Percentiles rank a stretch among this genome's conserved stretches.
Evolutionary conservation across 2,797 vertebrate species (phyloP).

Genomic region (Anguilla marmorata): DNA sequence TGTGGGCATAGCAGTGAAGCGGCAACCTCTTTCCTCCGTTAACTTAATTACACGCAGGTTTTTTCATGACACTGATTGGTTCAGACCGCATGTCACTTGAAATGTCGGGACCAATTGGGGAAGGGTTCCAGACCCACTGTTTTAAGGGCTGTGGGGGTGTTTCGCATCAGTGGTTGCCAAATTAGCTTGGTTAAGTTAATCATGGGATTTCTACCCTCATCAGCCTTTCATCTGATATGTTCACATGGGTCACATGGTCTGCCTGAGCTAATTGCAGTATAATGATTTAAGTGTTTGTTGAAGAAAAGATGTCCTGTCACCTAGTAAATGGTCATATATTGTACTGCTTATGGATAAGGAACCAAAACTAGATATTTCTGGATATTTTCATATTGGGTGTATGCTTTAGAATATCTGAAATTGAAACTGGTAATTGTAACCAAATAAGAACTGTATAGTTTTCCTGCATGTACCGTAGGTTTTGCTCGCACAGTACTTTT

Average conservation of each 20-base stretch:
- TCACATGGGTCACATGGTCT: not conserved
- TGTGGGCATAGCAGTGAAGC: not conserved
- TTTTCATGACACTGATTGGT: constrained; percentile 11
- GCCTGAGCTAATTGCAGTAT: not conserved
- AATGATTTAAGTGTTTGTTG: not conserved
- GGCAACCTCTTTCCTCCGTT: not conserved
- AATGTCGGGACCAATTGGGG: constrained; percentile 2
- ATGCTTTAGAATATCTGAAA: too few species aligned
- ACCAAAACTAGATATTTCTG: not conserved
- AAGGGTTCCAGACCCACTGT: not conserved
- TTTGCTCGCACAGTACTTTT: too few species aligned
- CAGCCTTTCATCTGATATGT: not conserved
- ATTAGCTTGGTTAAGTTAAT: constrained; percentile 11
- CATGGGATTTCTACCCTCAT: not conserved
- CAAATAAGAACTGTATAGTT: too few species aligned
- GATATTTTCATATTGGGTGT: too few species aligned
- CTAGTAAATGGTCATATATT: not conserved
- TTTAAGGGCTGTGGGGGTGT: not conserved
- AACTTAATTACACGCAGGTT: not conserved
- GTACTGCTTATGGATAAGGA: not conserved
- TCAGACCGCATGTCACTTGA: constrained; percentile 3
- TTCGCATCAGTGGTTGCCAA: not conserved
- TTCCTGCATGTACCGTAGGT: too few species aligned
- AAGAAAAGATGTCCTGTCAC: not conserved
- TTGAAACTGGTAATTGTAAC: too few species aligned